Base-by-base conservation (phyloP, 1,140 invertebrate species). In the Rhagoletis pomonella region DNA sequence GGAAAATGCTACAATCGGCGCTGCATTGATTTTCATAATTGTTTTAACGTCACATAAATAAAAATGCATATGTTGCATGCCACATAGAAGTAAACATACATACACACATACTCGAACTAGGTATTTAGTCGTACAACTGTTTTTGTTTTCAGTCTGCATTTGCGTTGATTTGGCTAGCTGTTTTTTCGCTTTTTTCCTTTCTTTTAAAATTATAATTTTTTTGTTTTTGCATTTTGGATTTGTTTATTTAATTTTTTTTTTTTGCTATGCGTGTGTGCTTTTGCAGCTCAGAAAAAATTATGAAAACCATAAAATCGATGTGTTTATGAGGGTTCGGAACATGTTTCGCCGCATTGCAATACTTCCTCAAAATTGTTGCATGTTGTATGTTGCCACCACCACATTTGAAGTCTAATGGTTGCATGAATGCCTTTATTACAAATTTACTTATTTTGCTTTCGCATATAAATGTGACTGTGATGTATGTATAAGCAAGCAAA, bases 41-140 rank as follows among this genome's bases (percentile, higher is more conserved):
- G 73, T 81, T 55, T 81, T 81, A 81, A 12, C 73, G 73, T 81
- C 73, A 81, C 73, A 81, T 81, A 81, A 81, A 81, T n/a, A 81
- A 81, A 58, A 55, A 5, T 9, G 17, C 47, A 55, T 55, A 81
- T 81, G 73, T 55, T 81, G 73, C 73, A 55, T 81, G 44, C 47
- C 47, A 55, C 44, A 55, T 4, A 29, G 14, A 81, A 9, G 55
- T 55, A 81, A 47, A n/a, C 73, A 81, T 55, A 19, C 14, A 50
- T n/a, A 77, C 50, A 7, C 6, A n/a, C 6, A 77, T 2, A 77
- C 10, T 55, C 29, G 29, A 29, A 29, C 29, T 29, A 29, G 29
- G 29, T 29, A 29, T 29, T 29, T 29, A 29, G 29, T 29, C 29
- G 29, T 29, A 29, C 29, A 29, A 29, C 29, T 6, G 7, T 17